Conservation (phyloP, 2,888 invertebrate genomes). For the Allophyes oxyacanthae region DNA sequence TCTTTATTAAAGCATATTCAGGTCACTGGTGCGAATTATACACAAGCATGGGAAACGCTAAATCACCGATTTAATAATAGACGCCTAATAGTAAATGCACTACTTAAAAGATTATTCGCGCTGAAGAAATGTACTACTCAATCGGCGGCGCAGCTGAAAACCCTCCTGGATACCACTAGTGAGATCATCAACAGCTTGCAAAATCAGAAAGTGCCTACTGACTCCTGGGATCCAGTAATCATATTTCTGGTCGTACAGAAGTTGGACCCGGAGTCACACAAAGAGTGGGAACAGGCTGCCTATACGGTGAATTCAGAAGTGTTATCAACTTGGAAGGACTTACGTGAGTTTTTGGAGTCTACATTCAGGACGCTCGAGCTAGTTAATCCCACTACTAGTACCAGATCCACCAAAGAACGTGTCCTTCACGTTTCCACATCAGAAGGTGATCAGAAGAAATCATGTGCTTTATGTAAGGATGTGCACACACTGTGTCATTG, state of each 20-base stretch:
- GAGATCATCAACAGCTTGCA: conserved; percentile 12
- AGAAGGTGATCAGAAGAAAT: conserved; percentile 2
- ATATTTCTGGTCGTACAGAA: conserved; percentile 49
- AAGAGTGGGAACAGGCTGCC: conserved; percentile 42
- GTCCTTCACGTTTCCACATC: conserved; percentile 11
- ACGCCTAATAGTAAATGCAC: conserved; percentile 22
- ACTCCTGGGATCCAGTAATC: conserved; percentile 40
- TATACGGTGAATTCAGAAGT: conserved; percentile 6
- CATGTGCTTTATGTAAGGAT: conserved; percentile 33
- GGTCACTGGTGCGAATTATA: conserved; percentile 20
- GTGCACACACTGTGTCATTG: conserved; percentile 49
- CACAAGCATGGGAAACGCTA: conserved; percentile 15
- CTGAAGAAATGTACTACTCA: conserved; percentile 14
- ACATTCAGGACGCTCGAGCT: conserved; percentile 21
- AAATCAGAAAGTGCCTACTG: conserved; percentile 8
- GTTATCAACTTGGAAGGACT: conserved; percentile 14
- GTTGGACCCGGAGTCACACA: conserved; percentile 51
- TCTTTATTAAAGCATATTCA: conserved; percentile 21
- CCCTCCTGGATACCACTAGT: conserved; percentile 22
- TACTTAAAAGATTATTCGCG: conserved; percentile 3
- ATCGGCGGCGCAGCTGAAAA: conserved; percentile 10
- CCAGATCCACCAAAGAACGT: conserved; percentile 11
- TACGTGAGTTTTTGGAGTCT: conserved; percentile 9
- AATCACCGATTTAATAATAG: conserved; percentile 1
- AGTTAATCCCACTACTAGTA: background rate